Evolutionary conservation across 2,888 invertebrate genomes (phyloP), one percentile per base, ranked within the genome.

Genomic region (Drosophila fulvimacula): DNA sequence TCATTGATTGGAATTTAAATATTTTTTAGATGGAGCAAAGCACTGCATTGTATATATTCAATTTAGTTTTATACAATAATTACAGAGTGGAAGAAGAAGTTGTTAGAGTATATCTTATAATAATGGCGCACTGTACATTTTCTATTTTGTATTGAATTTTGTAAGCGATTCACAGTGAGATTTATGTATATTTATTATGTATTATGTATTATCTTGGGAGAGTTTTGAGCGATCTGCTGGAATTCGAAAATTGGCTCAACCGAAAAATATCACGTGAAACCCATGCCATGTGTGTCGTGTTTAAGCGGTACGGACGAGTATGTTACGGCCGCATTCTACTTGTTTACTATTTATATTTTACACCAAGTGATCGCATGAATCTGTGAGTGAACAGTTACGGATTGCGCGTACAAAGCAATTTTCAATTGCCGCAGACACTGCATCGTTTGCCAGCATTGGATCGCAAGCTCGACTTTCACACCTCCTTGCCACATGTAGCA

Each of bases 391-490:
- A 24, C 24, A 13, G 42, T 19, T 38, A n/a, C 17, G 46, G 51
- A 38, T 63, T 41, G 15, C 42, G 78, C 79, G 36, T 24, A 42
- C 38, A 24, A 52, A 49, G 78, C 79, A 63, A 27, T 61, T 75
- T 68, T 46, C 11, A 34, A 3, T 34, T 10, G 39, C 21, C n/a
- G 41, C 55, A 61, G 44, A 62, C 21, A 51, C 51, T 51, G 57
- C 44, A 19, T 42, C 78, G 34, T 74, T 76, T 15, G 38, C 13
- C 21, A 30, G 34, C 42, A 24, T 7, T 42, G 4, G 13, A 30
- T 11, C 17, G 17, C 13, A 30, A 34, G 64, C 46, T 41, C 63
- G 15, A 19, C 44, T 48, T 61, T 15, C 34, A 15, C 13, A 38
- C 24, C 56, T 53, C 42, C 38, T 56, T 51, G 10, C 27, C n/a